Conservation (phyloP, 1,140 invertebrate genomes). For the Drosophila pallidifrons region DNA sequence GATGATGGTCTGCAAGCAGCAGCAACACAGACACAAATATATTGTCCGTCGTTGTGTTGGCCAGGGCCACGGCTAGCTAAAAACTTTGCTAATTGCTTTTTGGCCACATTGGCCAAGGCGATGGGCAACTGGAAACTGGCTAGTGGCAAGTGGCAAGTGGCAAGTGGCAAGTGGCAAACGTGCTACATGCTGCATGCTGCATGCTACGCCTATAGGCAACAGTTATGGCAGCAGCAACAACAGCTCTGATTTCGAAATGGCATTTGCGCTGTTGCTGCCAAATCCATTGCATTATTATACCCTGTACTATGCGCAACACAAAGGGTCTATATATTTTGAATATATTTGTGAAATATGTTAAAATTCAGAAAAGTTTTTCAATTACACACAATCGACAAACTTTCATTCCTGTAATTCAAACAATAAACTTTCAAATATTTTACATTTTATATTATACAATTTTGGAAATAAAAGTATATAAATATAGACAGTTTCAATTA, state of each 20-base stretch:
- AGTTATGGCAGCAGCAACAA: conserved; percentile 41
- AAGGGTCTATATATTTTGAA: not conserved
- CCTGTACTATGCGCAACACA: not conserved
- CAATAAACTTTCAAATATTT: too few species aligned
- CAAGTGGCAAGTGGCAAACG: not conserved
- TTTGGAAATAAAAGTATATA: too few species aligned
- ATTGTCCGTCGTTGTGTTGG: not conserved
- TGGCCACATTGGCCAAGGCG: conserved; percentile 64
- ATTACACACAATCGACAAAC: too few species aligned
- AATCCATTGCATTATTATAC: conserved; percentile 37
- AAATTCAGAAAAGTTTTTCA: too few species aligned
- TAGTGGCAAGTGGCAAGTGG: not conserved
- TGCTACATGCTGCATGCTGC: conserved; percentile 22
- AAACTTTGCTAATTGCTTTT: conserved; percentile 84
- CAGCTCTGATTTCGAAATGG: conserved; percentile 40
- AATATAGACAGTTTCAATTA: too few species aligned
- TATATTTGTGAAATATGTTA: too few species aligned
- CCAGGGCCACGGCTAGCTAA: conserved; percentile 31
- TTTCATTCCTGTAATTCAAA: too few species aligned
- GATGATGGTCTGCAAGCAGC: conserved; percentile 60
- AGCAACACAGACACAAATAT: not conserved
- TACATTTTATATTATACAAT: too few species aligned
- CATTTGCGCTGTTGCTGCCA: conserved; percentile 43
- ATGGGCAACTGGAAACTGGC: conserved; percentile 26
- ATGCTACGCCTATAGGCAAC: conserved; percentile 23